Evolutionary conservation across 1,140 invertebrate species (phyloP), one percentile per base, ranked within the genome.

Genomic region (Euwallacea fornicatus): DNA sequence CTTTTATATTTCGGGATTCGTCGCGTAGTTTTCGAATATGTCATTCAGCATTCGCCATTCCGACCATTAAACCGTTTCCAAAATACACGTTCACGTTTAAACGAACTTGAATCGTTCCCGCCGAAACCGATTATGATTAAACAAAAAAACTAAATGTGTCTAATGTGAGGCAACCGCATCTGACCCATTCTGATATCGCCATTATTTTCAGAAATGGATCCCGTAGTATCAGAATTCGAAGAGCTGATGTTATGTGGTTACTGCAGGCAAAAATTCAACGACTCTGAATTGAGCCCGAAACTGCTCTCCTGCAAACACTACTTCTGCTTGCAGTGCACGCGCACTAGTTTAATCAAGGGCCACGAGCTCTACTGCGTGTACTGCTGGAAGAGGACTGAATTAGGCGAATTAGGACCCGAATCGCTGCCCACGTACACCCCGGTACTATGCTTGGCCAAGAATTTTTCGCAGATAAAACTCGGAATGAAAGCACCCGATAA

Each of bases 261-360:
- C 66, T 75, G 74, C 64, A 75, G 72, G 64, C 74, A 75, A 68
- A 81, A 75, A 67, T 75, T 73, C 62, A 81, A 61, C 80, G 88
- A 91, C 66, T 81, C 83, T 43, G 87, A 89, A 73, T 86, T 87
- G 77, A 84, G 86, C 71, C 91, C 91, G 53, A 92, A 92, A 80
- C 83, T 90, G 78, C 84, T 93, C 61, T 85, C 85, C 55, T 93
- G 91, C 83, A 89, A 89, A 77, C 91, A 93, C 78, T 88, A 88
- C 78, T 90, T 91, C 80, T 93, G 91, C 77, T 83, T 91, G 73
- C 86, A 88, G 67, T 93, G 91, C 80, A 86, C 90, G 76, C 86
- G 88, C 66, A 85, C 86, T 66, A 86, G 86, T 73, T 82, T 90
- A 74, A 83, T 85, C 63, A 88, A 86, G 75, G 88, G 85, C 43